phyloP scores from a whole-genome alignment of 2,888 invertebrate species.

The Tuberolachnus salignus region DNA sequence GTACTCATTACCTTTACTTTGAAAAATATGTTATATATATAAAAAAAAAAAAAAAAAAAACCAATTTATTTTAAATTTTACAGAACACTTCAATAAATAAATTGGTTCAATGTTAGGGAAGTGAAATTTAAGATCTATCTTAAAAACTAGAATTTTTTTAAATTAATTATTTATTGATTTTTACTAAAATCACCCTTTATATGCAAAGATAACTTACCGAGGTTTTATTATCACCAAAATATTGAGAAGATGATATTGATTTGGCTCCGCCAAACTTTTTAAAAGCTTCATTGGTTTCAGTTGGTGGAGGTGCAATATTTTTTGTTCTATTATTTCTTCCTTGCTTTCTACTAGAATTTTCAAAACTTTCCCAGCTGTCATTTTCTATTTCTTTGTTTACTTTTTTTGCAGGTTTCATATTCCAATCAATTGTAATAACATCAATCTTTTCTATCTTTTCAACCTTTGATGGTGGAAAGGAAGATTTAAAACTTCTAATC shows the following conservation, averaged over 20 bases:
- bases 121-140: no score
- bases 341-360: background rate
- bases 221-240: constrained; percentile 78
- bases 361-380: constrained; percentile 34
- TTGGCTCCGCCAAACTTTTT: constrained; percentile 97
- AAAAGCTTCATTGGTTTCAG: constrained; percentile 72
- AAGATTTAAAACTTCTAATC: constrained; percentile 28
- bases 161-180: no score
- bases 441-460: background rate
- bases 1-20: no score
- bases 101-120: no score
- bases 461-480: constrained; percentile 18
- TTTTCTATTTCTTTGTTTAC: constrained; percentile 29
- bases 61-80: no score
- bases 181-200: no score
- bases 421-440: constrained; percentile 54
- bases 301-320: constrained; percentile 42
- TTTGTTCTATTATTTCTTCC: constrained; percentile 21
- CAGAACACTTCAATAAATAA: no score
- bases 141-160: no score
- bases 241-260: constrained; percentile 97
- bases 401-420: constrained; percentile 52
- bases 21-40: no score
- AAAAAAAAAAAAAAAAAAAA: no score
- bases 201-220: constrained; percentile 61